phyloP scores from a whole-genome alignment of 1,140 invertebrate genomes.

The Caenorhabditis inopinata region DNA sequence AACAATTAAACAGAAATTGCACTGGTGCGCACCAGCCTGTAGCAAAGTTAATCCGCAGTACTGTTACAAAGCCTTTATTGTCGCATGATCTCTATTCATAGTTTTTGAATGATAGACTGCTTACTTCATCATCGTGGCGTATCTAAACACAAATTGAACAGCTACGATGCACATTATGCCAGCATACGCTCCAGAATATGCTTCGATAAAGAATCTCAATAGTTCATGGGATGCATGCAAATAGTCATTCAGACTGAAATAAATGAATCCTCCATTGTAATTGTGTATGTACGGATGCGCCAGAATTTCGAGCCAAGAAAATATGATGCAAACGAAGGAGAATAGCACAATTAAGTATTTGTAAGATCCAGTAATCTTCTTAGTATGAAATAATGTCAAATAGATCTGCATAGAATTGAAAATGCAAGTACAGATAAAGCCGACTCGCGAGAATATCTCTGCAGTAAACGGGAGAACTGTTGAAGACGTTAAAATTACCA shows the following conservation, averaged over 20 bases:
- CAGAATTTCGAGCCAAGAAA: neutral
- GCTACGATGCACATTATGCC: conserved; percentile 2
- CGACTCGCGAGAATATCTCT: neutral
- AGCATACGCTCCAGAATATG: neutral
- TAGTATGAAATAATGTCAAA: neutral
- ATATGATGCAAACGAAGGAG: neutral
- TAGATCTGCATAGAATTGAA: neutral
- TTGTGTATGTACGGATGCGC: neutral
- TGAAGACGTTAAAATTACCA: neutral
- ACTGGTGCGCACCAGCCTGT: neutral
- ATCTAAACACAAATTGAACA: conserved; percentile 5
- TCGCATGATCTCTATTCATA: too few species aligned
- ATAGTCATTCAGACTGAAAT: conserved; percentile 28
- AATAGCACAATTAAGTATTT: neutral
- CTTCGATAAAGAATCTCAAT: neutral
- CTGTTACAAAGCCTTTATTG: too few species aligned
- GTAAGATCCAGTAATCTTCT: neutral
- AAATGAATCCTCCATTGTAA: conserved; percentile 14
- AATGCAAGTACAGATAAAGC: neutral
- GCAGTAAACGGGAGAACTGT: conserved; percentile 10
- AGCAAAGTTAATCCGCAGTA: too few species aligned
- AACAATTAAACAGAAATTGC: neutral
- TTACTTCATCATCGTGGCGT: conserved; percentile 17
- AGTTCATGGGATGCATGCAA: neutral
- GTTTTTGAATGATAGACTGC: too few species aligned